phyloP scores from a whole-genome alignment of 2,113 vertebrate genomes.

The Bungarus multicinctus region DNA sequence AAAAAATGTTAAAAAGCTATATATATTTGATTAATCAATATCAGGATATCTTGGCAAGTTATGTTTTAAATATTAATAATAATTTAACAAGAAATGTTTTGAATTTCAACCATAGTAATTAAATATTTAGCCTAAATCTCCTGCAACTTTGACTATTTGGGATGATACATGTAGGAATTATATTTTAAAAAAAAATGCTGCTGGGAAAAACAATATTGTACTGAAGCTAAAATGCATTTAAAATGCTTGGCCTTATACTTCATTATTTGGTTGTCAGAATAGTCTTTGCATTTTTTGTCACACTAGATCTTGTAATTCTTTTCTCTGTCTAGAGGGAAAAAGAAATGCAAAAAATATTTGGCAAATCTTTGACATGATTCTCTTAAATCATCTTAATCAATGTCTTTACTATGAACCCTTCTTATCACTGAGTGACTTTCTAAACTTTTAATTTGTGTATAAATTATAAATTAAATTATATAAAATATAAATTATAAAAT shows the following conservation, averaged over 20 bases:
- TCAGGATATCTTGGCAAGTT: neutral
- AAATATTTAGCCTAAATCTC: slow-evolving; percentile 19
- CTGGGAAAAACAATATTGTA: slow-evolving; percentile 9
- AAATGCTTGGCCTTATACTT: slow-evolving; percentile 58
- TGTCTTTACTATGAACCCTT: slow-evolving; percentile 41
- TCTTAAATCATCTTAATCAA: slow-evolving; percentile 55
- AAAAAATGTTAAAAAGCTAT: neutral
- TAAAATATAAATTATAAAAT: slow-evolving; percentile 6
- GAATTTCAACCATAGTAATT: slow-evolving; percentile 2
- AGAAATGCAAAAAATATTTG: slow-evolving; percentile 55
- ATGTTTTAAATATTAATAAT: slow-evolving; percentile 31
- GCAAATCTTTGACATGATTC: slow-evolving; percentile 53
- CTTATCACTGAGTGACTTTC: slow-evolving; percentile 46
- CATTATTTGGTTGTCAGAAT: slow-evolving; percentile 67
- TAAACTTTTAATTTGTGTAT: slow-evolving; percentile 53
- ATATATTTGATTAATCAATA: slow-evolving; percentile 7
- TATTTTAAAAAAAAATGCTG: neutral
- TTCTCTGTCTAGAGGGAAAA: slow-evolving; percentile 43
- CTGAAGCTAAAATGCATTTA: slow-evolving; percentile 59
- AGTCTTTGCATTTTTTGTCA: slow-evolving; percentile 62
- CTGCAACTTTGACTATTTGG: neutral
- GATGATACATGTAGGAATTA: neutral
- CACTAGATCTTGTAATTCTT: slow-evolving; percentile 57
- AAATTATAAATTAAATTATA: too few relatives aligned
- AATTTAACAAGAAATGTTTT: slow-evolving; percentile 19